phyloP scores from a whole-genome alignment of 2,888 invertebrate species.

The Plagiodera versicolora region DNA sequence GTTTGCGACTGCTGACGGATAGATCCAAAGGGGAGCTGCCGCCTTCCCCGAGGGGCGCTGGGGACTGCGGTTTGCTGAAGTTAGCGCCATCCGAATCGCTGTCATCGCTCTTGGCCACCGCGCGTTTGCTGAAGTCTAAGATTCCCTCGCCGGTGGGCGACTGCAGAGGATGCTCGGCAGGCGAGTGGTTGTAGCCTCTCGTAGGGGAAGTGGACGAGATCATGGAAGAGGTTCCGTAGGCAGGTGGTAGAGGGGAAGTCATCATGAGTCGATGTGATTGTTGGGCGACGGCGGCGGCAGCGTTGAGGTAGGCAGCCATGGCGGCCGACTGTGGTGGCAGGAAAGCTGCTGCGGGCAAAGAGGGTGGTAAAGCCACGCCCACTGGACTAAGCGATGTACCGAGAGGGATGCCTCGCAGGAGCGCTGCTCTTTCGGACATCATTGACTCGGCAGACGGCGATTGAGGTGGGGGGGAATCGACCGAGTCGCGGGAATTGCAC shows the following conservation, averaged over 20 bases:
- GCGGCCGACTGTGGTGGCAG: constrained; percentile 80
- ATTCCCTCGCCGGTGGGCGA: constrained; percentile 65
- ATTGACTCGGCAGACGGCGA: constrained; percentile 80
- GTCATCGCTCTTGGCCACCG: constrained; percentile 47
- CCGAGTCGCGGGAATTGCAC: constrained; percentile 80
- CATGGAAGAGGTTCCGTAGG: constrained; percentile 69
- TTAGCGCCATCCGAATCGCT: constrained; percentile 71
- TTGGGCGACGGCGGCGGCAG: constrained; percentile 64
- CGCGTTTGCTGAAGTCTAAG: constrained; percentile 79
- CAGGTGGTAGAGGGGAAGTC: constrained; percentile 61
- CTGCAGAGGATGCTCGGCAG: constrained; percentile 58
- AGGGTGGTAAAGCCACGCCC: constrained; percentile 67
- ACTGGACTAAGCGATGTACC: constrained; percentile 67
- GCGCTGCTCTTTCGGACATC: constrained; percentile 65
- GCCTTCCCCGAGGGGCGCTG: constrained; percentile 56
- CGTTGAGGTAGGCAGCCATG: constrained; percentile 78
- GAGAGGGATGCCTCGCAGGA: constrained; percentile 57
- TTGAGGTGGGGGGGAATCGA: constrained; percentile 64
- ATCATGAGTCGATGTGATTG: constrained; percentile 75
- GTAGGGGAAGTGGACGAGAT: constrained; percentile 68
- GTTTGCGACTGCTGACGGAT: constrained; percentile 75
- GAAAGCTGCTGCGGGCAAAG: constrained; percentile 68
- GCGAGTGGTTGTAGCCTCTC: constrained; percentile 42
- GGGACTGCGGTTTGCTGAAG: constrained; percentile 67
- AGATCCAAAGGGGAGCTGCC: constrained; percentile 75